These are phyloP conservation scores for Megaustenia siamemsis DNA, from an alignment of 2,888 invertebrate genomes.

Conservation along the genomic window DNA sequence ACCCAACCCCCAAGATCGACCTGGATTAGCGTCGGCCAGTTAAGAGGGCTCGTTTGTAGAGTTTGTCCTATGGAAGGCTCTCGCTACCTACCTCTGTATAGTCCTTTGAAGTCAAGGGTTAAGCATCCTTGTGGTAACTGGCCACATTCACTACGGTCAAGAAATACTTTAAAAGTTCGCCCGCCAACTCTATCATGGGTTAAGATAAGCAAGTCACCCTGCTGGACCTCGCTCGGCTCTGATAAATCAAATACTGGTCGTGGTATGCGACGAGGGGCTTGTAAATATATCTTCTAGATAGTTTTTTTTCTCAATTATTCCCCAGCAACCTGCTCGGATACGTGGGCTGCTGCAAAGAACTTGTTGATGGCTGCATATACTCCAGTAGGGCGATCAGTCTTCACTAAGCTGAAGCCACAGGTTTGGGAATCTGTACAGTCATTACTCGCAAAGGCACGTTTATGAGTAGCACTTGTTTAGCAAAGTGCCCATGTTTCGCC, in stretches of 20 bases:
- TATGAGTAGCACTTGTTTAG: too few species aligned
- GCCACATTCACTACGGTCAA: conserved; percentile 22
- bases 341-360: too few species aligned
- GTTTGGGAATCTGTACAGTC: too few species aligned
- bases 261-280: too few species aligned
- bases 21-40: neutral
- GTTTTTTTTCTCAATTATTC: conserved; percentile 36
- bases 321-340: neutral
- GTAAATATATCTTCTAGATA: conserved; percentile 41
- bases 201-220: conserved; percentile 10
- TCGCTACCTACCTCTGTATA: neutral
- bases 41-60: neutral
- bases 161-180: neutral
- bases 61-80: neutral
- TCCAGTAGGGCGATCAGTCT: too few species aligned
- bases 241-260: neutral
- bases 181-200: conserved; percentile 9
- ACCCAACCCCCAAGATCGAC: too few species aligned
- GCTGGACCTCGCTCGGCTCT: conserved; percentile 24
- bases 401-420: too few species aligned
- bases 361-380: too few species aligned
- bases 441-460: too few species aligned
- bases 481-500: too few species aligned
- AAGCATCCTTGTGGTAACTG: neutral
- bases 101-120: neutral